Conservation (phyloP, 2,797 vertebrate species). For the Chloroceryle inda region DNA sequence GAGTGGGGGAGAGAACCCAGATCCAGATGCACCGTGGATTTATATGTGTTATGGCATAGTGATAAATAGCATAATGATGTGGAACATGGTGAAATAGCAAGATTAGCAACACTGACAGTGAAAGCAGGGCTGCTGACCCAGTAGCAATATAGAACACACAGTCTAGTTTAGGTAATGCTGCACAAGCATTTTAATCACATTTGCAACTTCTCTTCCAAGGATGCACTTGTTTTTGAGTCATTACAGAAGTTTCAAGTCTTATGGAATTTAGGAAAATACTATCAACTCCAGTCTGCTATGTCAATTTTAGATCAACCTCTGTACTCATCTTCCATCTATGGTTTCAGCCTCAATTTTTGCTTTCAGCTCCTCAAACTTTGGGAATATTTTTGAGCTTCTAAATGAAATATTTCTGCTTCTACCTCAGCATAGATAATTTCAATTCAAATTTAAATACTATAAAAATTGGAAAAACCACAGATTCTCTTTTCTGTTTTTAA, state of each 20-base stretch:
- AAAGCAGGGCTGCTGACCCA: not conserved
- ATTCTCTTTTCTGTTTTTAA: not conserved
- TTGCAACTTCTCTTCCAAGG: not conserved
- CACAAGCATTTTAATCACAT: not conserved
- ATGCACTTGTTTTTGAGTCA: not conserved
- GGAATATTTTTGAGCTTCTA: not conserved
- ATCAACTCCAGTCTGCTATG: not conserved
- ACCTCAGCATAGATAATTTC: rapidly evolving
- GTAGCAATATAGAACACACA: not conserved
- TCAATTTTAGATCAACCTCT: not conserved
- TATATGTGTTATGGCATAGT: not conserved
- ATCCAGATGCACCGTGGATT: not conserved
- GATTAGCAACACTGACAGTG: not conserved
- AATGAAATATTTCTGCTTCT: not conserved
- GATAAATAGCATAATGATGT: not conserved
- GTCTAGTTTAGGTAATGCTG: not conserved
- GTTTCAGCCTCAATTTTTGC: not conserved
- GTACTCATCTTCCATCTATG: rapidly evolving
- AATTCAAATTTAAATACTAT: not conserved
- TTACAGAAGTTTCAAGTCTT: not conserved
- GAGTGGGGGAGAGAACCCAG: not conserved
- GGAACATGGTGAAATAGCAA: not conserved
- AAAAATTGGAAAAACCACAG: not conserved
- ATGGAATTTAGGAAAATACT: not conserved
- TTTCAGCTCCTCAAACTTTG: not conserved